These are phyloP conservation scores for Nothobranchius kuhntae DNA, from an alignment of 2,113 vertebrate species.

Conservation along the genomic window DNA sequence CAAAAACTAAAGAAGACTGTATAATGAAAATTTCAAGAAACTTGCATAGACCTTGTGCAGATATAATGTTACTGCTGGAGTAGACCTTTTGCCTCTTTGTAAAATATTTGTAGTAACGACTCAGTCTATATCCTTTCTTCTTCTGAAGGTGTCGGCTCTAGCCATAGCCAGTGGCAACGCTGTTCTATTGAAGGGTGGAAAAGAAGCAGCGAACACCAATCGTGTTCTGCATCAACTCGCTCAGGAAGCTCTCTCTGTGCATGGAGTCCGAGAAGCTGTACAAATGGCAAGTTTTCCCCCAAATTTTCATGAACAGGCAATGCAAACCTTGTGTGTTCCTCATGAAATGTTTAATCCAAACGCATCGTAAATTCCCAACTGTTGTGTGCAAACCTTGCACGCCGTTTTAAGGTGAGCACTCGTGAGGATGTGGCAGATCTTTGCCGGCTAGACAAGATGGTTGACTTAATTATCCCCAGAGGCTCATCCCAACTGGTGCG, in stretches of 20 bases:
- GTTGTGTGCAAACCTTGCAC: not conserved
- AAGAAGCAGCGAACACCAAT: constrained; percentile 90
- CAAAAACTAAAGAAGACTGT: not conserved
- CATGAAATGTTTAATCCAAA: not conserved
- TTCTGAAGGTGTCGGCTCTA: constrained; percentile 87
- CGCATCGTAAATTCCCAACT: too few relatives aligned
- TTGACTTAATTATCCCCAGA: constrained; percentile 95
- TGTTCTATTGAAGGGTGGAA: constrained; percentile 92
- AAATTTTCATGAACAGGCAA: not conserved
- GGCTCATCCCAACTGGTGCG: constrained; percentile 93
- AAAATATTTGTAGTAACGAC: not conserved
- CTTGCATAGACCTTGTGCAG: too few relatives aligned
- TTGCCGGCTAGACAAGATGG: constrained; percentile 92
- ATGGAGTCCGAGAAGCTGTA: constrained; percentile 87
- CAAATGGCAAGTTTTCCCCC: constrained; percentile 83
- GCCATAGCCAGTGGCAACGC: constrained; percentile 95
- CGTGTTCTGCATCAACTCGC: constrained; percentile 88
- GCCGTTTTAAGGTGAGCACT: constrained; percentile 86
- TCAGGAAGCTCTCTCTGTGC: constrained; percentile 89
- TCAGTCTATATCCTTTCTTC: not conserved
- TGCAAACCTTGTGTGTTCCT: not conserved
- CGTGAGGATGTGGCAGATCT: constrained; percentile 96
- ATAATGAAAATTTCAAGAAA: too few relatives aligned
- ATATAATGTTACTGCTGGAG: too few relatives aligned
- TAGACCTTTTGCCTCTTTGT: not conserved